Evolutionary conservation across 2,888 invertebrate genomes (phyloP).

Genomic region (Dioctria linearis): DNA sequence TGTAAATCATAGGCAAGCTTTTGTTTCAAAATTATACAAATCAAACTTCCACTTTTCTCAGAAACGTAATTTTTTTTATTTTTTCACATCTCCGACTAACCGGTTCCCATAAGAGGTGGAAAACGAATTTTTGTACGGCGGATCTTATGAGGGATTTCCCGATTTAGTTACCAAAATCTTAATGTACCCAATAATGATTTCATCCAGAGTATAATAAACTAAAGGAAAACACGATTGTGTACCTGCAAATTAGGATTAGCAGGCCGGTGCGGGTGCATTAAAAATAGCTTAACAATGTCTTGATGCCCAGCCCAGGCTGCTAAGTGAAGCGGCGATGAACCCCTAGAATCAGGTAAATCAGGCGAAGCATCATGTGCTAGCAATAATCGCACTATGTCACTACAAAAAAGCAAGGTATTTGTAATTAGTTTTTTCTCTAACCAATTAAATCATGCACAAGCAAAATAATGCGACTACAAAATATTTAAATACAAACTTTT

Average conservation of each 20-base stretch:
- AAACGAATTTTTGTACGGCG: not conserved
- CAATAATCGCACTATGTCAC: slow-evolving; percentile 88
- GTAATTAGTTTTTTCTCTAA: not conserved
- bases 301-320: slow-evolving; percentile 96
- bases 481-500: no score
- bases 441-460: no score
- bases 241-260: slow-evolving; percentile 89
- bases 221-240: slow-evolving; percentile 65
- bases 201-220: not conserved
- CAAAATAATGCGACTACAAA: no score
- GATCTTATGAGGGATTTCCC: no score
- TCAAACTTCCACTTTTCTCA: not conserved
- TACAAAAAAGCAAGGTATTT: slow-evolving; percentile 71
- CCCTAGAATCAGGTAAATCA: slow-evolving; percentile 89
- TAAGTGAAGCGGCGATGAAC: slow-evolving; percentile 92
- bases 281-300: slow-evolving; percentile 87
- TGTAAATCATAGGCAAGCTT: no score
- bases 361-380: slow-evolving; percentile 87
- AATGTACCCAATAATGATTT: not conserved
- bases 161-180: no score
- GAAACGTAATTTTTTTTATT: not conserved
- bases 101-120: no score
- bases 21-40: no score
- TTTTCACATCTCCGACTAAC: not conserved
- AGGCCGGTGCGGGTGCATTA: slow-evolving; percentile 85